These are phyloP conservation scores for Bombus picipes DNA, from an alignment of 1,140 invertebrate genomes.

Conservation along the genomic window DNA sequence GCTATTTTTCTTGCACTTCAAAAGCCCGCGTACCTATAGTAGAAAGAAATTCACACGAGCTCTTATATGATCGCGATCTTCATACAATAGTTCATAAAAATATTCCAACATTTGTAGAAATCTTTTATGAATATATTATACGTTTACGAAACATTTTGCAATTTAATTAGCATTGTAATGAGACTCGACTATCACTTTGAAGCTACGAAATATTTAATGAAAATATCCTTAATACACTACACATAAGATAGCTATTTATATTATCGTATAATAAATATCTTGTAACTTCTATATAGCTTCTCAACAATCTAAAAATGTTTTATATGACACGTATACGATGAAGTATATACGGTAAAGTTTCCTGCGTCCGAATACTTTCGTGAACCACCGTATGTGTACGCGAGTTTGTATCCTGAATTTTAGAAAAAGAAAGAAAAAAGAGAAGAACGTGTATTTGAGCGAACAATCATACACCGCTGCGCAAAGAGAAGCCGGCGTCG, in stretches of 20 bases:
- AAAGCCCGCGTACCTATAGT: constrained; percentile 31
- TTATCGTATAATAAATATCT: neutral
- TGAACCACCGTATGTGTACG: neutral
- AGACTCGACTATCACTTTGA: neutral
- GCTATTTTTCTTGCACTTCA: constrained; percentile 53
- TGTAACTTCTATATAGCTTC: neutral
- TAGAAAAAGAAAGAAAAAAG: neutral
- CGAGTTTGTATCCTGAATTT: neutral
- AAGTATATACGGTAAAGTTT: neutral
- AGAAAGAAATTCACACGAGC: constrained; percentile 45
- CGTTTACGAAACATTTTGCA: neutral
- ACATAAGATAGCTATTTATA: neutral
- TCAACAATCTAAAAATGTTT: neutral
- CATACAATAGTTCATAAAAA: neutral
- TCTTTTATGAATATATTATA: neutral
- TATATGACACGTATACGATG: neutral
- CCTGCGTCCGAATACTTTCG: neutral
- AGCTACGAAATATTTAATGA: neutral
- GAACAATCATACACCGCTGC: constrained; percentile 23
- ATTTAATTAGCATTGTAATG: neutral
- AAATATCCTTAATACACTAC: neutral
- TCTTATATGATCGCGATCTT: neutral
- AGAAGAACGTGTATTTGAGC: neutral
- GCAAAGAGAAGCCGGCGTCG: constrained; percentile 22
- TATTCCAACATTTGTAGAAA: neutral